These are phyloP conservation scores for Spicauda simplicius DNA, from an alignment of 2,888 invertebrate species.

Conservation along the genomic window DNA sequence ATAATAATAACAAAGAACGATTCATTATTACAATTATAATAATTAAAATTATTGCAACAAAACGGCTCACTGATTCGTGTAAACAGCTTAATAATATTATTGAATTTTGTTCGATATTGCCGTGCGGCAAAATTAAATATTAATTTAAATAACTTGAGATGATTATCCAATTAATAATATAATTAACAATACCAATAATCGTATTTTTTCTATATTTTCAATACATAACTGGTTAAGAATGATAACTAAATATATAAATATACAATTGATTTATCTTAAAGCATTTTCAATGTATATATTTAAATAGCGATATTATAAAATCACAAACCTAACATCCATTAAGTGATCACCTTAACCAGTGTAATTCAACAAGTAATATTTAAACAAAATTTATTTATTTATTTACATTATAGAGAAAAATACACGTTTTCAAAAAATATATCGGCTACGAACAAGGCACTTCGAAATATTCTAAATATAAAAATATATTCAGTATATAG, in stretches of 20 bases:
- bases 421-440: constrained; percentile 30
- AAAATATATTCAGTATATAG: constrained; percentile 53
- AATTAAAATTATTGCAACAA: constrained; percentile 38
- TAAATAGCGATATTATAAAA: constrained; percentile 15
- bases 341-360: constrained; percentile 31
- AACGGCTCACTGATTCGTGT: constrained; percentile 27
- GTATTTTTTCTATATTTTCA: background rate
- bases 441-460: constrained; percentile 56
- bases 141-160: constrained; percentile 20
- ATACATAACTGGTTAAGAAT: constrained; percentile 18
- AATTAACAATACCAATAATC: constrained; percentile 16
- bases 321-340: constrained; percentile 29
- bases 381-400: constrained; percentile 24
- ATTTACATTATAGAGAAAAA: constrained; percentile 36
- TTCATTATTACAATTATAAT: constrained; percentile 48
- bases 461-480: constrained; percentile 51
- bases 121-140: background rate
- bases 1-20: constrained; percentile 55
- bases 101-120: constrained; percentile 34
- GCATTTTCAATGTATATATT: background rate
- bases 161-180: constrained; percentile 11
- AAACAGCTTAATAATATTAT: constrained; percentile 41
- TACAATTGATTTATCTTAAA: constrained; percentile 4
- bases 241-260: constrained; percentile 1
- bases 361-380: constrained; percentile 31